These are phyloP conservation scores for Pyrrhosoma nymphula DNA, from an alignment of 2,888 invertebrate genomes.

Conservation along the genomic window DNA sequence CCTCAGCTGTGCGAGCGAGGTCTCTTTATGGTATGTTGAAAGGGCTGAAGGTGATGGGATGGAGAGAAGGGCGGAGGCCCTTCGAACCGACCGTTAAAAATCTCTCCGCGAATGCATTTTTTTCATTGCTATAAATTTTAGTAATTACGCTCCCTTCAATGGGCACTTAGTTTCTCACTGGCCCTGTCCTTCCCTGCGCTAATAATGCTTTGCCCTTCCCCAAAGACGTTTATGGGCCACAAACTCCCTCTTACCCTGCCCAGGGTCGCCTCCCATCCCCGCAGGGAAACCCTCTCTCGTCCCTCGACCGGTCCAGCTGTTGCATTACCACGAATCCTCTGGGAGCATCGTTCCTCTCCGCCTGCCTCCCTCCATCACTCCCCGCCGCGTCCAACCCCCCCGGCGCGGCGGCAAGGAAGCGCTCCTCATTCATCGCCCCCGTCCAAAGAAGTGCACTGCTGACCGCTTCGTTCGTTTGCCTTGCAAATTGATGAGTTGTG, in stretches of 20 bases:
- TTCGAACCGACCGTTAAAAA: slow-evolving; percentile 32
- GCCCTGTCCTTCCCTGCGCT: slow-evolving; percentile 43
- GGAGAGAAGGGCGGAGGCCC: not conserved
- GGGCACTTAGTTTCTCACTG: slow-evolving; percentile 14
- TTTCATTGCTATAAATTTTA: slow-evolving; percentile 46
- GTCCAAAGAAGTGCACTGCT: no score
- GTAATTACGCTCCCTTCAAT: slow-evolving; percentile 23
- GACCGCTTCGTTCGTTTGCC: no score
- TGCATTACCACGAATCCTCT: no score
- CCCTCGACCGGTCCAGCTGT: no score
- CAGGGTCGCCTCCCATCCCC: not conserved
- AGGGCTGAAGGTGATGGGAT: not conserved
- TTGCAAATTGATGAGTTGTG: no score
- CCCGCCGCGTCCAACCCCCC: no score
- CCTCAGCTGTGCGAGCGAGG: not conserved
- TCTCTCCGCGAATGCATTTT: slow-evolving; percentile 31
- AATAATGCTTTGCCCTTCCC: slow-evolving; percentile 44
- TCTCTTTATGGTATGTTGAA: not conserved
- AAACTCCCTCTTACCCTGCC: slow-evolving; percentile 12
- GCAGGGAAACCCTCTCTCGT: not conserved
- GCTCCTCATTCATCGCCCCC: no score
- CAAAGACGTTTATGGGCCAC: slow-evolving; percentile 55
- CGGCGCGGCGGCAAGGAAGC: no score
- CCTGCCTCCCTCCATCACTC: no score
- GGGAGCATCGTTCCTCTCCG: no score